Conservation (phyloP, 2,113 vertebrate genomes). For the Microcebus jonahi region DNA sequence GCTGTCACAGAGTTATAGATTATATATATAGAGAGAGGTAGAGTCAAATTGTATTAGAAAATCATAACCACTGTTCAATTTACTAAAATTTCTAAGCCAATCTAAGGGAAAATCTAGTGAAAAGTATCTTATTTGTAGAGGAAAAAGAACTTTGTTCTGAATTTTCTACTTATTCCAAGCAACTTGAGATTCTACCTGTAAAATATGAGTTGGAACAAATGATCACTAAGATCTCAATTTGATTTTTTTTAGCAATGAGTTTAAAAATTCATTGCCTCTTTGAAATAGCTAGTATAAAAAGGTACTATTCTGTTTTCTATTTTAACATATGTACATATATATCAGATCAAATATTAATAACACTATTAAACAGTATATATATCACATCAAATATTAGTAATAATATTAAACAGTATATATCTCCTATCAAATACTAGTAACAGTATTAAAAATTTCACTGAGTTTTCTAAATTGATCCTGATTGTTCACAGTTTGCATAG, state of each 20-base stretch:
- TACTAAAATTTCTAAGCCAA: neutral
- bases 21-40: neutral
- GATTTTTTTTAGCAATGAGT: neutral
- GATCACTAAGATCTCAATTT: neutral
- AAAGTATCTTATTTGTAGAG: neutral
- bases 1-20: neutral
- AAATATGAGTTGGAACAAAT: neutral
- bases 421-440: neutral
- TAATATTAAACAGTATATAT: neutral
- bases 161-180: conserved; percentile 23
- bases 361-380: neutral
- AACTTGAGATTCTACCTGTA: neutral
- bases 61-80: neutral
- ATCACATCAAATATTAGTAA: neutral
- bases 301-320: neutral
- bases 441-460: neutral
- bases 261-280: neutral
- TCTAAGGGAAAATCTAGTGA: neutral
- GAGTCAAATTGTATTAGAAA: neutral
- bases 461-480: neutral
- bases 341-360: neutral
- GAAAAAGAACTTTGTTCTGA: neutral
- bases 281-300: neutral
- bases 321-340: neutral
- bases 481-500: neutral